Conservation (phyloP, 2,113 vertebrate species). For the Anguilla rostrata region DNA sequence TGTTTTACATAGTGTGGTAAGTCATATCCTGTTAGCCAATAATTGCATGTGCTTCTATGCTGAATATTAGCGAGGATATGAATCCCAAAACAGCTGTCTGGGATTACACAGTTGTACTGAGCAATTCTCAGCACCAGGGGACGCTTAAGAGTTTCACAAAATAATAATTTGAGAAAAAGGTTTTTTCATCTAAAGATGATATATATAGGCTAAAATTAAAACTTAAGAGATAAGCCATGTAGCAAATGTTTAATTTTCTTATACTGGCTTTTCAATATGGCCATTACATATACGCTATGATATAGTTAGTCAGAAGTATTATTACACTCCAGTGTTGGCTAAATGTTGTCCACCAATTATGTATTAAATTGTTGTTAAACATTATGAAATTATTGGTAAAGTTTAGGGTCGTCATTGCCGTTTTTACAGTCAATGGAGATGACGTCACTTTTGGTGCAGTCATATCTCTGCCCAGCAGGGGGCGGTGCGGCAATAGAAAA, state of each 20-base stretch:
- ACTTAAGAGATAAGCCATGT: not conserved
- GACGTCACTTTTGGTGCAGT: not conserved
- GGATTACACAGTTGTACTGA: not conserved
- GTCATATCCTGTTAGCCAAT: not conserved
- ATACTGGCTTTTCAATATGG: too few species aligned
- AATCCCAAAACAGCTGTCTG: too few species aligned
- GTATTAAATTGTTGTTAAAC: not conserved
- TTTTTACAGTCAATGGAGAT: not conserved
- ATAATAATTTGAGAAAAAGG: not conserved
- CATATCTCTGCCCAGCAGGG: slow-evolving; percentile 39
- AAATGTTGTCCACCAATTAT: not conserved
- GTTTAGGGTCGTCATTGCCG: not conserved
- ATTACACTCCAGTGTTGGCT: too few species aligned
- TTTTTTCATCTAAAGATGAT: not conserved
- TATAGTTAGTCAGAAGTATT: too few species aligned
- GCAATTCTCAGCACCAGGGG: not conserved
- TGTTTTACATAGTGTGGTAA: not conserved
- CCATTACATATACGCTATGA: too few species aligned
- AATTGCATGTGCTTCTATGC: not conserved
- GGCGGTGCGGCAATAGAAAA: slow-evolving; percentile 33
- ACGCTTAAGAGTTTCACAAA: not conserved
- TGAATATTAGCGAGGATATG: not conserved
- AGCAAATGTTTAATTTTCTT: not conserved
- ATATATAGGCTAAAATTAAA: not conserved
- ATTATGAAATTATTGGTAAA: not conserved